Percentiles rank a stretch among this genome's conserved stretches.
These are phyloP conservation scores for Tinamus guttatus DNA, from an alignment of 2,113 vertebrate species.

Conservation along the genomic window DNA sequence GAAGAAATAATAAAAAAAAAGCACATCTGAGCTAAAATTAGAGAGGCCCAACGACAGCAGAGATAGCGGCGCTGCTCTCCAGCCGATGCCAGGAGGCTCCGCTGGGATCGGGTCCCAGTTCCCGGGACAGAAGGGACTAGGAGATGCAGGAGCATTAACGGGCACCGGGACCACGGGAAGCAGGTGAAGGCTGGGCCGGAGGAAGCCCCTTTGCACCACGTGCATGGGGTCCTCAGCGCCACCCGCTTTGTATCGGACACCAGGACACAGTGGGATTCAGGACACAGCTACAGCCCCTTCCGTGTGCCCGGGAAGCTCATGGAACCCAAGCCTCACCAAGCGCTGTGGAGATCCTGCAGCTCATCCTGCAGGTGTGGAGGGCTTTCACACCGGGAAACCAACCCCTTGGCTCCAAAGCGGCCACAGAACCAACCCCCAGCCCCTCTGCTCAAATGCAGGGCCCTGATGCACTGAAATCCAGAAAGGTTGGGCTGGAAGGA, in stretches of 20 bases:
- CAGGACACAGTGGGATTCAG: not conserved
- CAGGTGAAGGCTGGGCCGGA: not conserved
- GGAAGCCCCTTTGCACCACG: not conserved
- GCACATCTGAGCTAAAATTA: conserved; percentile 71
- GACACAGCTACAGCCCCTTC: not conserved
- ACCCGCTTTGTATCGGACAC: not conserved
- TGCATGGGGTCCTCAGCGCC: not conserved
- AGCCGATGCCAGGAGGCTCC: conserved; percentile 47
- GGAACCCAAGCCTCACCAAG: not conserved
- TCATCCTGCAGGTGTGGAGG: rapidly evolving
- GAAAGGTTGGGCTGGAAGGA: not conserved
- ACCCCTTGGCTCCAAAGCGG: not conserved
- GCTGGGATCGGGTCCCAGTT: conserved; percentile 43
- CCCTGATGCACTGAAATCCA: not conserved
- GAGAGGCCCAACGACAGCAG: conserved; percentile 31
- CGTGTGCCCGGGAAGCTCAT: not conserved
- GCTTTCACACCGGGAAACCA: rapidly evolving
- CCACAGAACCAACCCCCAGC: not conserved
- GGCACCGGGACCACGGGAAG: not conserved
- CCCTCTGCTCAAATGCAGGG: not conserved
- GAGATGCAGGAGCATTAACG: not conserved
- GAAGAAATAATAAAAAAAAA: conserved; percentile 63
- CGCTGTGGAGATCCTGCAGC: not conserved
- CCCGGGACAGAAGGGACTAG: conserved; percentile 67
- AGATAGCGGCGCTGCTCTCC: conserved; percentile 37